A percentile compares a stretch with the other conserved stretches of the same genome.
Evolutionary conservation across 2,113 vertebrate species (phyloP).

Genomic region (Dolichotis patagonum): DNA sequence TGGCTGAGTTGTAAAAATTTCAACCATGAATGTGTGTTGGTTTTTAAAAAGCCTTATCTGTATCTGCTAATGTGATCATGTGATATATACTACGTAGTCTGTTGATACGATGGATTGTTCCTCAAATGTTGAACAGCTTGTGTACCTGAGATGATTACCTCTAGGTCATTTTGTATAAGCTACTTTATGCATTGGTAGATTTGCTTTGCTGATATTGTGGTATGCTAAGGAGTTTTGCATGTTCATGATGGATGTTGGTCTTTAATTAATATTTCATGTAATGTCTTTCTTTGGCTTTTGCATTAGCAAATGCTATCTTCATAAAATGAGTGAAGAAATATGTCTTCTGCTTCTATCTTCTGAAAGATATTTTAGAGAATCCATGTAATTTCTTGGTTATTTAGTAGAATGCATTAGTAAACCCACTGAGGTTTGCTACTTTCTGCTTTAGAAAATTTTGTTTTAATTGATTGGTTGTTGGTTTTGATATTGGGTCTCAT

Average conservation of each 20-base stretch:
- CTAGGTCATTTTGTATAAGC: not conserved
- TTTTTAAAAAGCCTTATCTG: not conserved
- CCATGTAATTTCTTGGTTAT: not conserved
- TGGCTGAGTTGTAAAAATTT: not conserved
- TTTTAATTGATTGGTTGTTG: not conserved
- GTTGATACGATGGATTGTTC: not conserved
- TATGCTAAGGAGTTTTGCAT: not conserved
- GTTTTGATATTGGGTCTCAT: not conserved
- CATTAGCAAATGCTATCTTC: not conserved
- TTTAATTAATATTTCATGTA: not conserved
- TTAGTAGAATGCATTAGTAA: not conserved
- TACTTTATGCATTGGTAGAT: not conserved
- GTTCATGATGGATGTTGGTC: not conserved
- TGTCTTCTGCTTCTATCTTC: not conserved
- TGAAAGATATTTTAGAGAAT: not conserved
- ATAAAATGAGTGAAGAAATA: not conserved
- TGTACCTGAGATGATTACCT: not conserved
- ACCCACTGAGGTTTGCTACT: not conserved
- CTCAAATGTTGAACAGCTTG: not conserved
- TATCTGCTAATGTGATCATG: not conserved
- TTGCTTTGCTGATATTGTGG: not conserved
- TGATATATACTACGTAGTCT: not conserved
- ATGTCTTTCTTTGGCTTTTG: not conserved
- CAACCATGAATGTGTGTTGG: not conserved
- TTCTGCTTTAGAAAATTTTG: not conserved